phyloP scores from a whole-genome alignment of 2,888 invertebrate genomes.

The Netelia melanura region DNA sequence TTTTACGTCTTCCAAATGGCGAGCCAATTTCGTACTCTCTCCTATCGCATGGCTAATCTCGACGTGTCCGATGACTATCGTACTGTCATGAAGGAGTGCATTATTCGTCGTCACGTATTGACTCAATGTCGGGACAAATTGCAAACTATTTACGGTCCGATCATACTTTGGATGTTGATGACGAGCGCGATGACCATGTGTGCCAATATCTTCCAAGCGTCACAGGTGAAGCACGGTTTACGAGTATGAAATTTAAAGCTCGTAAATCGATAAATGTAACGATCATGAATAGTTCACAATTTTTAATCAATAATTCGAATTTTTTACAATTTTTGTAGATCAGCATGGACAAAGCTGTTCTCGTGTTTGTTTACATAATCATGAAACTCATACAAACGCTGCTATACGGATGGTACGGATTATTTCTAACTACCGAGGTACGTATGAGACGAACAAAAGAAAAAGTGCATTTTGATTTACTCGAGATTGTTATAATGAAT shows the following conservation, averaged over 20 bases:
- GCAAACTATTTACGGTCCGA: constrained; percentile 73
- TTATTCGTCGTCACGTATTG: constrained; percentile 65
- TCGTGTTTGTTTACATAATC: constrained; percentile 41
- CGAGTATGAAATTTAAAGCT: not conserved
- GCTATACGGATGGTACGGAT: constrained; percentile 66
- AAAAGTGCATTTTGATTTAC: not conserved
- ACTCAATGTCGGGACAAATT: constrained; percentile 67
- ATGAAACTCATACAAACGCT: constrained; percentile 66
- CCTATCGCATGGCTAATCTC: constrained; percentile 58
- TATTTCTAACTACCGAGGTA: constrained; percentile 64
- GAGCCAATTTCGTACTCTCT: constrained; percentile 70
- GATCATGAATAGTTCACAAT: too few relatives aligned
- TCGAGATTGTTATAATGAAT: constrained; percentile 27
- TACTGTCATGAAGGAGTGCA: constrained; percentile 62
- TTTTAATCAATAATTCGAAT: not conserved
- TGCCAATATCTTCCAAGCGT: constrained; percentile 73
- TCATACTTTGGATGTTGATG: constrained; percentile 72
- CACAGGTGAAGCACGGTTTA: constrained; percentile 65
- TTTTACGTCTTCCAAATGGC: constrained; percentile 74
- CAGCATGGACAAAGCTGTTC: constrained; percentile 38
- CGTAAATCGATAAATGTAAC: not conserved
- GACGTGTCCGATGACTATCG: constrained; percentile 44
- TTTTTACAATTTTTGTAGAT: constrained; percentile 7
- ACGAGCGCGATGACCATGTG: constrained; percentile 75
- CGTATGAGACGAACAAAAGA: not conserved